phyloP scores from a whole-genome alignment of 2,888 invertebrate genomes.

The Geotrupes spiniger region DNA sequence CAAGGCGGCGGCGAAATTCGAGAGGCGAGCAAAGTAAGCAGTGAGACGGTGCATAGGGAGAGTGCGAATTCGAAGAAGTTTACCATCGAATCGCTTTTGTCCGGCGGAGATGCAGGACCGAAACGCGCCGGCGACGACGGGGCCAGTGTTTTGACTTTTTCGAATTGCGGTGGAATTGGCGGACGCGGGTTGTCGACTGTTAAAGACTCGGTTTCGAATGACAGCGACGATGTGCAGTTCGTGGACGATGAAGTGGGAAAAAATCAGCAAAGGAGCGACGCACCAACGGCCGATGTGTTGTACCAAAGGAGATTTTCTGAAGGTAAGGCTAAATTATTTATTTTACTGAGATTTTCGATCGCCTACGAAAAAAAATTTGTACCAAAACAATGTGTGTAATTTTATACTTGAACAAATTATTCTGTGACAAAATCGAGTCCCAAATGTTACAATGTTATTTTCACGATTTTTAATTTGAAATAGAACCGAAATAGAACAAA shows the following conservation, averaged over 20 bases:
- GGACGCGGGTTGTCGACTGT: background rate
- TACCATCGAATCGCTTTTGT: slow-evolving; percentile 40
- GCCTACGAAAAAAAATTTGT: too few species aligned
- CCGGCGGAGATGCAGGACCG: slow-evolving; percentile 14
- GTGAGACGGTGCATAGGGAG: slow-evolving; percentile 16
- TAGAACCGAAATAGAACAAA: too few species aligned
- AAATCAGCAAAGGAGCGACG: slow-evolving; percentile 21
- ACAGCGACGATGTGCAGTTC: slow-evolving; percentile 7
- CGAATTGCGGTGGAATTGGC: background rate
- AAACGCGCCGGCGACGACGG: background rate
- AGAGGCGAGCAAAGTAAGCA: slow-evolving; percentile 9
- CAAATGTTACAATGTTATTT: too few species aligned
- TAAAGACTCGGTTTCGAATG: slow-evolving; percentile 6
- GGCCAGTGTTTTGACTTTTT: slow-evolving; percentile 3
- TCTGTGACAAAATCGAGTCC: too few species aligned
- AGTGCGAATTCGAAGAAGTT: slow-evolving; percentile 35
- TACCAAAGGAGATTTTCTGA: slow-evolving; percentile 29
- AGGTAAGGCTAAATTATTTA: too few species aligned
- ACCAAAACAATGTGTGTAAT: too few species aligned
- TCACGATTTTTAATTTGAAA: too few species aligned
- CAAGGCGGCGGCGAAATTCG: slow-evolving; percentile 10
- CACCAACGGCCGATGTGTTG: slow-evolving; percentile 28
- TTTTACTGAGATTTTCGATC: too few species aligned
- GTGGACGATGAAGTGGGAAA: slow-evolving; percentile 6
- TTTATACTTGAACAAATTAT: too few species aligned